A percentile compares a stretch with the other conserved stretches of the same genome.
phyloP scores from a whole-genome alignment of 2,113 vertebrate genomes.

The Malaclemys terrapin region DNA sequence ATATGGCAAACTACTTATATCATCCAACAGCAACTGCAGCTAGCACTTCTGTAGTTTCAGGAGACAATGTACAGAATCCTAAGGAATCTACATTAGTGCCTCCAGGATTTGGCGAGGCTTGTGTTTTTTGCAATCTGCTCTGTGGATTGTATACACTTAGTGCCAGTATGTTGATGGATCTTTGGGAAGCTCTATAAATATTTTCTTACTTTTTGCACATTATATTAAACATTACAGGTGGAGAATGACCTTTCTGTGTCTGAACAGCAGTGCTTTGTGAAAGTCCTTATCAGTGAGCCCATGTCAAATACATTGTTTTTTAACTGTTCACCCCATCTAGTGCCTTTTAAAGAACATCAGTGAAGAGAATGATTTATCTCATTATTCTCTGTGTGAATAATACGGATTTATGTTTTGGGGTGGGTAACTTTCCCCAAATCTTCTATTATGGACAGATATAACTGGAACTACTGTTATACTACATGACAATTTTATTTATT shows the following conservation, averaged over 20 bases:
- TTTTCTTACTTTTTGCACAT: slow-evolving; percentile 52
- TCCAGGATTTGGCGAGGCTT: slow-evolving; percentile 39
- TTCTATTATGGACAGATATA: not conserved
- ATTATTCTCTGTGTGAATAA: slow-evolving; percentile 36
- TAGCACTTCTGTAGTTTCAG: slow-evolving; percentile 47
- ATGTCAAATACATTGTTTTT: not conserved
- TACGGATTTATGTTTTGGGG: not conserved
- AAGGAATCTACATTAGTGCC: slow-evolving; percentile 45
- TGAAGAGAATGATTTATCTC: not conserved
- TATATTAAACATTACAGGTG: slow-evolving; percentile 42
- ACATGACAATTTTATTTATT: slow-evolving; percentile 45
- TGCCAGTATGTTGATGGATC: slow-evolving; percentile 52
- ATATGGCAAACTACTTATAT: slow-evolving; percentile 21
- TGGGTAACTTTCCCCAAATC: slow-evolving; percentile 23
- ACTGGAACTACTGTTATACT: not conserved
- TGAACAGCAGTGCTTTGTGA: not conserved
- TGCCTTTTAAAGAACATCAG: not conserved
- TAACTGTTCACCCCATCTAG: not conserved
- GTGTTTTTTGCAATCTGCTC: slow-evolving; percentile 24
- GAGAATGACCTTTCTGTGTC: slow-evolving; percentile 1
- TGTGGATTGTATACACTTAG: slow-evolving; percentile 40
- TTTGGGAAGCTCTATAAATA: slow-evolving; percentile 43
- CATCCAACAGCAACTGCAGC: not conserved
- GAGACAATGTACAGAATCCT: slow-evolving; percentile 57
- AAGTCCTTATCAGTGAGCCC: not conserved